phyloP scores from a whole-genome alignment of 2,888 invertebrate genomes.

The Calameuta filiformis region DNA sequence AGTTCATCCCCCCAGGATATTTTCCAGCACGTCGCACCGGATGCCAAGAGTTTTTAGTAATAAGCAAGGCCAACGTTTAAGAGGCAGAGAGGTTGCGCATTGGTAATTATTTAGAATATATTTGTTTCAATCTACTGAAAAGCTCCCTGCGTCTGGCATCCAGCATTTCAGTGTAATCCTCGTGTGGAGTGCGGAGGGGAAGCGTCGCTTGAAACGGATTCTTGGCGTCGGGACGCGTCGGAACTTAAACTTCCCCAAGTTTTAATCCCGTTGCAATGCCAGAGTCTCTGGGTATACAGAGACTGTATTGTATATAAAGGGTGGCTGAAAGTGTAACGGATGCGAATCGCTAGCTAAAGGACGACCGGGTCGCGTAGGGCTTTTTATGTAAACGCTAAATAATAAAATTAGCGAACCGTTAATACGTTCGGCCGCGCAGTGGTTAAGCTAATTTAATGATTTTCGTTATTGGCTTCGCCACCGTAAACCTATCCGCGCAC shows the following conservation, averaged over 20 bases:
- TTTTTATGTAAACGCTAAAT: slow-evolving; percentile 51
- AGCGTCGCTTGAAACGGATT: background rate
- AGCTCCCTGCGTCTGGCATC: slow-evolving; percentile 17
- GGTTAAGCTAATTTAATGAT: slow-evolving; percentile 62
- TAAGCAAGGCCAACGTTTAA: background rate
- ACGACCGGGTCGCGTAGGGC: background rate
- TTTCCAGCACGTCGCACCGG: background rate
- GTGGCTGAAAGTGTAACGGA: background rate
- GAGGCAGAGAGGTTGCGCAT: background rate
- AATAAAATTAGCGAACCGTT: slow-evolving; percentile 60
- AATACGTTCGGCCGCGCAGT: slow-evolving; percentile 48
- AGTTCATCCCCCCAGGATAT: background rate
- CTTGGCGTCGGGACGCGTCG: slow-evolving; percentile 5
- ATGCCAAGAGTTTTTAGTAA: background rate
- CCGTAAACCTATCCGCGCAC: slow-evolving; percentile 60
- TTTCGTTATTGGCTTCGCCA: slow-evolving; percentile 59
- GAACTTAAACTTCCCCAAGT: slow-evolving; percentile 20
- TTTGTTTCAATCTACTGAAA: slow-evolving; percentile 27
- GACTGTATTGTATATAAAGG: background rate
- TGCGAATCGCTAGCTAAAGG: background rate
- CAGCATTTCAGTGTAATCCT: slow-evolving; percentile 33
- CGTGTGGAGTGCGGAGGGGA: background rate
- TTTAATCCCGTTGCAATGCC: slow-evolving; percentile 24
- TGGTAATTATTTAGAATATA: slow-evolving; percentile 33
- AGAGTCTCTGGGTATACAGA: background rate